phyloP scores from a whole-genome alignment of 2,888 invertebrate species.

The Pseudolycoriella hygida region DNA sequence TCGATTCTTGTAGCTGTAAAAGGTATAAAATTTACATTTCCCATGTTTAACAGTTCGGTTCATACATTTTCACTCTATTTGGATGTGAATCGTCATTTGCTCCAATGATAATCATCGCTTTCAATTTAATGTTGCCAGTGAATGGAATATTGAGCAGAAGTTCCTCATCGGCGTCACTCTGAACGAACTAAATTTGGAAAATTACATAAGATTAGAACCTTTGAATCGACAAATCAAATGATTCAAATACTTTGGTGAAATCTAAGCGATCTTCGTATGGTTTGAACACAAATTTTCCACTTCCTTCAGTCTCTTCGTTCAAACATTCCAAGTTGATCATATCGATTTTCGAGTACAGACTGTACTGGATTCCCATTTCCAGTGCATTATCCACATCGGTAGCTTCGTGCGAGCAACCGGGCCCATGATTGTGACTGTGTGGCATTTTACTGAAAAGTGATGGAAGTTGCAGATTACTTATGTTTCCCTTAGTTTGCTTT shows the following conservation, averaged over 20 bases:
- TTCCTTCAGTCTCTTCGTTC: slow-evolving; percentile 74
- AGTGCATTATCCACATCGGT: slow-evolving; percentile 23
- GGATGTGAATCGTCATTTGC: slow-evolving; percentile 78
- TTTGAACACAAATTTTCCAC: slow-evolving; percentile 81
- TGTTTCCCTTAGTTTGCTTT: too few relatives aligned
- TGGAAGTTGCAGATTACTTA: too few relatives aligned
- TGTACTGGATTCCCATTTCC: slow-evolving; percentile 32
- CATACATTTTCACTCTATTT: slow-evolving; percentile 66
- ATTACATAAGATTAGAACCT: slow-evolving; percentile 4
- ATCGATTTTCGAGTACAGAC: slow-evolving; percentile 79
- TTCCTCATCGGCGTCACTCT: slow-evolving; percentile 94
- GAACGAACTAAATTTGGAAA: slow-evolving; percentile 51
- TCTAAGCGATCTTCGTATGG: slow-evolving; percentile 76
- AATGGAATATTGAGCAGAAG: slow-evolving; percentile 93
- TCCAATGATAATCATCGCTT: slow-evolving; percentile 85
- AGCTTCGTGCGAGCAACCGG: slow-evolving; percentile 24
- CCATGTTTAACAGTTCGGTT: too few relatives aligned
- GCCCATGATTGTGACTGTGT: slow-evolving; percentile 23
- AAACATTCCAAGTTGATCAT: slow-evolving; percentile 72
- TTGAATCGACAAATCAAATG: background rate
- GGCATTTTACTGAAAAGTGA: slow-evolving; percentile 25
- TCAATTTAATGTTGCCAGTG: slow-evolving; percentile 85
- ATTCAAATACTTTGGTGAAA: slow-evolving; percentile 40
- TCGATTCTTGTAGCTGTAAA: slow-evolving; percentile 72
- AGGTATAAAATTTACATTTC: slow-evolving; percentile 3